Conservation (phyloP, 2,888 invertebrate genomes). For the Drosophila yooni region DNA sequence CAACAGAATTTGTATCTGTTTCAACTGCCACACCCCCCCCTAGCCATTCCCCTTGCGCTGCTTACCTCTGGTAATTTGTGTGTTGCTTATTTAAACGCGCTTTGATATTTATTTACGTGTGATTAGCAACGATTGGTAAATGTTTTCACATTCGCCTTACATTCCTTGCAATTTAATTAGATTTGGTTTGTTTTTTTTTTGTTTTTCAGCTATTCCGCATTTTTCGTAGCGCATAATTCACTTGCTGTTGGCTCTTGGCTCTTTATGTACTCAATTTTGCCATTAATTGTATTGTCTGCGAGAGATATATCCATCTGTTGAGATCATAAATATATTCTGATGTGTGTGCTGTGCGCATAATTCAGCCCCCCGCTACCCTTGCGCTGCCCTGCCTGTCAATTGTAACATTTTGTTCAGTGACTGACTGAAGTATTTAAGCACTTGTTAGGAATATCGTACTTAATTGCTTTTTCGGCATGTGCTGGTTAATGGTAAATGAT, state of each 20-base stretch:
- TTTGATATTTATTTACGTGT: conserved; percentile 73
- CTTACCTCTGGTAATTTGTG: conserved; percentile 30
- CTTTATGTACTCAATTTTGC: conserved; percentile 38
- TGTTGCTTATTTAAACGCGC: conserved; percentile 55
- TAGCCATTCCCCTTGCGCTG: not conserved
- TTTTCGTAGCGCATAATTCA: conserved; percentile 12
- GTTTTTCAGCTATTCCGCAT: conserved; percentile 1
- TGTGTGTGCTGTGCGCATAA: conserved; percentile 42
- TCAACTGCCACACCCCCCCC: conserved; percentile 25
- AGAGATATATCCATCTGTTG: conserved; percentile 54
- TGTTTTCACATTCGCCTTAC: conserved; percentile 27
- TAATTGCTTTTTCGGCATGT: conserved; percentile 66
- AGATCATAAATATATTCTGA: conserved; percentile 53
- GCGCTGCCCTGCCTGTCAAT: conserved; percentile 57
- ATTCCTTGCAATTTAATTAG: conserved; percentile 36
- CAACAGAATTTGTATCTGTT: conserved; percentile 76
- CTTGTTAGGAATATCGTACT: conserved; percentile 53
- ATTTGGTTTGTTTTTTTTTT: conserved; percentile 6
- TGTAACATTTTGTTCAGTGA: conserved; percentile 52
- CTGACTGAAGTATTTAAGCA: conserved; percentile 59
- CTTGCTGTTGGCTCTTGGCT: not conserved
- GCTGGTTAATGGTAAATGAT: conserved; percentile 49
- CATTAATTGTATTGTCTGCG: conserved; percentile 40
- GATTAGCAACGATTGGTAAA: conserved; percentile 60
- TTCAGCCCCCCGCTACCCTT: not conserved